phyloP scores from a whole-genome alignment of 2,888 invertebrate species.

The Lissocephala sabroskyi region DNA sequence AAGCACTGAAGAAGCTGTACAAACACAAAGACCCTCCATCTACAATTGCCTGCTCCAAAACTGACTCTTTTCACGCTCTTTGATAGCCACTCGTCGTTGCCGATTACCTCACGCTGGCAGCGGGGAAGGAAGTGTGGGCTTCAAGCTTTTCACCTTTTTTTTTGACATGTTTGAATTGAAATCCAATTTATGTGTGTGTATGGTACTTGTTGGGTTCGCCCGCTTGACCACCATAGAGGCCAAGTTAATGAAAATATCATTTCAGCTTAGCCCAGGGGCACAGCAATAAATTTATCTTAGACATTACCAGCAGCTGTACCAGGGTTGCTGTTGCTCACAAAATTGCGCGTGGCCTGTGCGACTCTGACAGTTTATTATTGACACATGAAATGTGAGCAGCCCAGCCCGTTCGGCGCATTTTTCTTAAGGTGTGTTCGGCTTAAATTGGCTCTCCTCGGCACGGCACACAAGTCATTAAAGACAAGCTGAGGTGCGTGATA shows the following conservation, averaged over 20 bases:
- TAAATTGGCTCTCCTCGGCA: neutral
- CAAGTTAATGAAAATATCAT: conserved; percentile 66
- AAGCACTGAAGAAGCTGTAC: no score
- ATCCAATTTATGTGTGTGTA: conserved; percentile 32
- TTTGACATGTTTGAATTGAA: conserved; percentile 9
- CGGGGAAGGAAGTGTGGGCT: conserved; percentile 31
- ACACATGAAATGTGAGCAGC: conserved; percentile 56
- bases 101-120: conserved; percentile 38
- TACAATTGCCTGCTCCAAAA: no score
- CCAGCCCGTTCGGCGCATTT: no score
- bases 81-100: conserved; percentile 47
- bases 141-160: conserved; percentile 19
- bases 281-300: conserved; percentile 16
- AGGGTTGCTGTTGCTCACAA: no score
- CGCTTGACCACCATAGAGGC: conserved; percentile 45
- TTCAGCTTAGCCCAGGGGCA: conserved; percentile 56
- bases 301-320: no score
- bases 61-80: conserved; percentile 47
- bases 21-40: no score
- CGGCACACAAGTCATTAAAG: no score
- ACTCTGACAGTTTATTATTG: conserved; percentile 47
- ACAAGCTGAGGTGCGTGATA: conserved; percentile 47
- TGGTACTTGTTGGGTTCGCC: neutral
- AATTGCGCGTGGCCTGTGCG: neutral
- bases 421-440: conserved; percentile 46